Evolutionary conservation across 2,797 vertebrate species (phyloP).

Genomic region (Sphenopsis melanotis): DNA sequence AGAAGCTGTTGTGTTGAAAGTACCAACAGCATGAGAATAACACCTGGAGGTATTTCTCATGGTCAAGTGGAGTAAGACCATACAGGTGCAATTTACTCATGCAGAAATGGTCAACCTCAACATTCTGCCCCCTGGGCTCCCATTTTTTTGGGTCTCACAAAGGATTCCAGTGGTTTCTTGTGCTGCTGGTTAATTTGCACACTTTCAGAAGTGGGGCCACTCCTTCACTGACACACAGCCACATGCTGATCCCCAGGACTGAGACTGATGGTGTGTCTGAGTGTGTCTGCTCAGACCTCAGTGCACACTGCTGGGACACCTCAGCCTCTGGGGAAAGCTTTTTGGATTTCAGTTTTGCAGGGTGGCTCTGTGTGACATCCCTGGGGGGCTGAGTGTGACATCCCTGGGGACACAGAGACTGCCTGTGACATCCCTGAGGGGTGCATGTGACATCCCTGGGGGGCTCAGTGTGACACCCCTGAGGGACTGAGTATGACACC

Average conservation of each 20-base stretch:
- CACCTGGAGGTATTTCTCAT: constrained; percentile 46
- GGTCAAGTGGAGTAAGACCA: constrained; percentile 9
- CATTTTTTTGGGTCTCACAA: constrained; percentile 1
- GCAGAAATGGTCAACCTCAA: not conserved
- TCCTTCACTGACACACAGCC: constrained; percentile 6
- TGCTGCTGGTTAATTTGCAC: not conserved
- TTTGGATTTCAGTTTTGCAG: not conserved
- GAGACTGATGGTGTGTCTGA: not conserved
- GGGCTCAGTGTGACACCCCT: too few relatives aligned
- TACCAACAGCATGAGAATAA: not conserved
- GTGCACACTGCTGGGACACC: not conserved
- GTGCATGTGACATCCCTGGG: too few relatives aligned
- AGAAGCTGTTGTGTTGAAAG: not conserved
- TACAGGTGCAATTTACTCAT: not conserved
- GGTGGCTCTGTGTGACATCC: not conserved
- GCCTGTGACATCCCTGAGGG: too few relatives aligned
- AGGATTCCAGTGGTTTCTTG: constrained; percentile 21
- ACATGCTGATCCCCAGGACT: not conserved
- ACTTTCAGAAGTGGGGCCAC: not conserved
- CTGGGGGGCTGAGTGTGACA: too few relatives aligned
- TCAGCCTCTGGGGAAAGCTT: not conserved
- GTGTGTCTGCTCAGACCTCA: not conserved
- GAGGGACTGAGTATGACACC: too few relatives aligned
- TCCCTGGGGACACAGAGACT: too few relatives aligned
- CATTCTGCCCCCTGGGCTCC: not conserved